Base-by-base conservation (phyloP, 2,888 invertebrate species). In the Argynnis bischoffii region DNA sequence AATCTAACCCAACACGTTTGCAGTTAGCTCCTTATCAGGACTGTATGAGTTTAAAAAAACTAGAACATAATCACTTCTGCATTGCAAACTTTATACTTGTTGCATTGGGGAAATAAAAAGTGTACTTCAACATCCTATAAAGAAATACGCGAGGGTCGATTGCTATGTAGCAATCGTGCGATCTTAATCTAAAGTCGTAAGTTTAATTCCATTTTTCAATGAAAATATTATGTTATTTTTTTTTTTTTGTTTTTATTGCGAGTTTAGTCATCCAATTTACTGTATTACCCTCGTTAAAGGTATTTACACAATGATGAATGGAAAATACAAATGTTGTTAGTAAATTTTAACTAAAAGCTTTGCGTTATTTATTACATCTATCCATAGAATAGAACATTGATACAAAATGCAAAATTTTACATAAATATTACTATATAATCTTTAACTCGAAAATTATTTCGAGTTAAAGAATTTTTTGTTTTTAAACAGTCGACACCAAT, bases 1-100 rank as follows among this genome's bases (percentile, higher is more conserved):
- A 63, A 63, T 57, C 54, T 63, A 18, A 57, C 53, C 35, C 47
- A 63, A 63, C 63, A 57, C 53, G 67, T 64, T 54, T 48, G 57
- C 50, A 50, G 68, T 55, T 54, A 48, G 13, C 13, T 46, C 68
- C 60, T 55, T 68, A 68, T 68, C 59, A 21, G 59, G 21, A 26
- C 31, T 31, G 46, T 35, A 41, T 47, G 14, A 18, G 6, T 26
- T 50, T 50, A 66, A 66, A 66, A n/a, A 66, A 66, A 54, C 53
- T 35, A 6, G 66, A 48, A 66, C 54, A 31, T 55, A 59, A 60
- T 48, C 65, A 66, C 31, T 66, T 26, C 66, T 41, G 55, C 54
- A 61, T 61, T 60, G 59, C 55, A 21, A 14, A 60, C 18, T 48
- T 26, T 53, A 47, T 66, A 61, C 53, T 54, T 65, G 59, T 59